phyloP scores from a whole-genome alignment of 1,140 invertebrate species.

The Lucilia sericata region DNA sequence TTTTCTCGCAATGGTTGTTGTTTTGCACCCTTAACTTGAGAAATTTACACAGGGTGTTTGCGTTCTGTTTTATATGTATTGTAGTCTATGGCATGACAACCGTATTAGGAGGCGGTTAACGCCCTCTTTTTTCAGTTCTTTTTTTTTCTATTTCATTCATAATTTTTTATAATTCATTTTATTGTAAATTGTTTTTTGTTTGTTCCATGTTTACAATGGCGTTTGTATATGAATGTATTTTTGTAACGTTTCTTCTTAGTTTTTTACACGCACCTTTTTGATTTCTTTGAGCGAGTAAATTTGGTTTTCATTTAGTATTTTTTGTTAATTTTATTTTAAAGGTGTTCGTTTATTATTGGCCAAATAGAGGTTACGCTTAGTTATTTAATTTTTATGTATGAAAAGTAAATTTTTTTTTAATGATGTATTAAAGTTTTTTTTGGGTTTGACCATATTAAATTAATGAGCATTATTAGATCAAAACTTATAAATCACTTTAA shows the following conservation, averaged over 20 bases:
- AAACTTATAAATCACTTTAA: not conserved
- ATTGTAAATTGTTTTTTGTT: not conserved
- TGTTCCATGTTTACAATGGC: conserved; percentile 28
- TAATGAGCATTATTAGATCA: not conserved
- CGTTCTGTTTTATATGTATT: not conserved
- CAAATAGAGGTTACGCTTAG: conserved; percentile 41
- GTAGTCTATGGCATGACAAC: conserved; percentile 20
- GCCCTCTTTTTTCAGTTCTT: conserved; percentile 13
- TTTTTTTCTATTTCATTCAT: conserved; percentile 21
- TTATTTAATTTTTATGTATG: conserved; percentile 23
- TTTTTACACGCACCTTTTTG: conserved; percentile 33
- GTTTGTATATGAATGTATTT: conserved; percentile 24
- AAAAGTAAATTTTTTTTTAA: not conserved
- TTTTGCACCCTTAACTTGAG: conserved; percentile 29
- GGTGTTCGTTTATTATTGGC: conserved; percentile 32
- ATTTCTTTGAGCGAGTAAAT: not conserved
- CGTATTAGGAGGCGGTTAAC: conserved; percentile 43
- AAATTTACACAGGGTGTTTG: conserved; percentile 27
- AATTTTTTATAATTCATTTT: conserved; percentile 36
- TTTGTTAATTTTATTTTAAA: conserved; percentile 2
- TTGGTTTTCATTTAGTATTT: not conserved
- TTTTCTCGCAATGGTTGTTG: no score
- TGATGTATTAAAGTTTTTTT: not conserved
- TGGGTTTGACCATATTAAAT: conserved; percentile 22
- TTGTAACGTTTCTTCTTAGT: conserved; percentile 18